Percentiles rank a stretch among this genome's conserved stretches.
Conservation (phyloP, 1,140 invertebrate species). For the Protaetia brevitarsis region DNA sequence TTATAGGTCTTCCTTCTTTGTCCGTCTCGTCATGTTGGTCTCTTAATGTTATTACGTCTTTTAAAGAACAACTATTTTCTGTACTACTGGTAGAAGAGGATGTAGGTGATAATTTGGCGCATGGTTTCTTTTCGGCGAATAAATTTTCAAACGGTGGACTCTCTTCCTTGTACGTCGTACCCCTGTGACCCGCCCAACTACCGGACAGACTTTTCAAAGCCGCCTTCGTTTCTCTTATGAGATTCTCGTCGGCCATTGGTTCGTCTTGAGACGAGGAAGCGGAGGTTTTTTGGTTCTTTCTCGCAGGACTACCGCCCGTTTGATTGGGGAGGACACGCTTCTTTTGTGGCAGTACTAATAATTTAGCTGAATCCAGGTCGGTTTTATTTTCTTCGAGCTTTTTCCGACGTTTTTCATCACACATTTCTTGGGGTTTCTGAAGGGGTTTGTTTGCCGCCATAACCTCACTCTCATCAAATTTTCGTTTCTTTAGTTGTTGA, state of each 20-base stretch:
- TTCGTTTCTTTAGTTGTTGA: constrained; percentile 57
- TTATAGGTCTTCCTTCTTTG: constrained; percentile 43
- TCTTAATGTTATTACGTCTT: constrained; percentile 64
- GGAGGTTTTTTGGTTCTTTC: constrained; percentile 50
- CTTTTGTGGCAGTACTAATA: constrained; percentile 58
- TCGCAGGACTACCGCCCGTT: constrained; percentile 51
- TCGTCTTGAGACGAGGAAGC: constrained; percentile 49
- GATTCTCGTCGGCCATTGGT: constrained; percentile 68
- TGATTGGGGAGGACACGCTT: constrained; percentile 55
- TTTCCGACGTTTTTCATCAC: constrained; percentile 52
- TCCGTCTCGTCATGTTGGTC: constrained; percentile 52
- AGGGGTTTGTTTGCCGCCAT: constrained; percentile 14
- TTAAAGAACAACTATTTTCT: constrained; percentile 57
- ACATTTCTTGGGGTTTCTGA: constrained; percentile 46
- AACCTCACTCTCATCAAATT: constrained; percentile 45
- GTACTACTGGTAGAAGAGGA: constrained; percentile 61
- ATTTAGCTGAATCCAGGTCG: constrained; percentile 50
- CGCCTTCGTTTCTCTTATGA: constrained; percentile 82
- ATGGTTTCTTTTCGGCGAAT: constrained; percentile 76
- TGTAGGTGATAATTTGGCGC: constrained; percentile 61
- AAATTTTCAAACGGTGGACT: constrained; percentile 78
- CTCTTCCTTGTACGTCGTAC: constrained; percentile 67
- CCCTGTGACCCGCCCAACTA: constrained; percentile 68
- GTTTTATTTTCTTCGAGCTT: constrained; percentile 46
- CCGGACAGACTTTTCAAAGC: constrained; percentile 79